These are phyloP conservation scores for Parus major DNA, from an alignment of 2,113 vertebrate genomes.

Conservation along the genomic window DNA sequence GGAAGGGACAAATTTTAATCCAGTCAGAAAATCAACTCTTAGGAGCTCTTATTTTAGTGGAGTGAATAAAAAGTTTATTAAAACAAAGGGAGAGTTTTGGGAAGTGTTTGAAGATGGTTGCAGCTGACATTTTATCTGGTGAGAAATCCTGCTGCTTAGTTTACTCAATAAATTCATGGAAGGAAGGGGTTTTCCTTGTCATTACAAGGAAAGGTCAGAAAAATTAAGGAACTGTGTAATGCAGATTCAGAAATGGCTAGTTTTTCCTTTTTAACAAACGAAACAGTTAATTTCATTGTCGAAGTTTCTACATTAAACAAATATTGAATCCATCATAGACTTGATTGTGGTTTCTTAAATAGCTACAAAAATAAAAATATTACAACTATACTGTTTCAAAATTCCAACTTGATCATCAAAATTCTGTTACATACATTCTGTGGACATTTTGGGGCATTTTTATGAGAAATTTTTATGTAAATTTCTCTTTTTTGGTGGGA, in stretches of 20 bases:
- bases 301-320: not conserved
- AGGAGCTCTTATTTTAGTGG: not conserved
- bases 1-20: not conserved
- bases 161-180: not conserved
- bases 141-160: not conserved
- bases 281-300: not conserved
- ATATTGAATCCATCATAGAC: not conserved
- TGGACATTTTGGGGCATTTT: not conserved
- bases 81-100: not conserved
- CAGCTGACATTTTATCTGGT: not conserved
- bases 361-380: not conserved
- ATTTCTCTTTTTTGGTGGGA: not conserved
- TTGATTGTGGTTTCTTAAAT: not conserved
- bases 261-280: not conserved
- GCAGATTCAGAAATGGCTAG: not conserved
- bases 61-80: not conserved
- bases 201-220: not conserved
- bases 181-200: not conserved
- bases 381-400: not conserved
- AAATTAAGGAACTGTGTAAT: not conserved
- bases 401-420: not conserved
- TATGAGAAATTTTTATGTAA: too few species aligned
- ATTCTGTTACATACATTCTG: not conserved
- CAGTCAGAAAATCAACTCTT: not conserved
- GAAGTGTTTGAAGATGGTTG: not conserved